These are phyloP conservation scores for Paraescarpia echinospica DNA, from an alignment of 1,140 invertebrate species.

Conservation along the genomic window DNA sequence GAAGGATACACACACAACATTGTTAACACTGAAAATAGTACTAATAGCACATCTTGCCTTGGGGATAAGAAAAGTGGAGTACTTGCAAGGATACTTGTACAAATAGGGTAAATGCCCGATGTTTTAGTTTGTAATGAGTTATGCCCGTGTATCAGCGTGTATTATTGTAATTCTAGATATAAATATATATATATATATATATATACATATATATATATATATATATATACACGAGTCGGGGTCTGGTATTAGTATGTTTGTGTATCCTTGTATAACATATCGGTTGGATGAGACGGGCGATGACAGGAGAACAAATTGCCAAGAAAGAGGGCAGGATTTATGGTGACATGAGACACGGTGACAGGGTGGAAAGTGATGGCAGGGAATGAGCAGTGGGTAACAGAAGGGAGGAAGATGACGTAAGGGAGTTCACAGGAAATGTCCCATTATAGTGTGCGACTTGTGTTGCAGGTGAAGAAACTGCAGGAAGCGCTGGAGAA, in stretches of 20 bases:
- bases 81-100: too few species aligned
- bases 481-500: background rate
- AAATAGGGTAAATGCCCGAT: too few species aligned
- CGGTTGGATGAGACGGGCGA: background rate
- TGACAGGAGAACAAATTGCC: background rate
- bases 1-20: too few species aligned
- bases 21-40: too few species aligned
- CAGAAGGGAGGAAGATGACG: too few species aligned
- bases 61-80: too few species aligned
- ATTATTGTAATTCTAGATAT: too few species aligned
- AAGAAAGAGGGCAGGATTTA: too few species aligned
- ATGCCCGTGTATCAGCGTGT: too few species aligned
- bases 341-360: background rate
- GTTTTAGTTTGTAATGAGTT: too few species aligned
- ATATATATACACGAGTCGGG: background rate
- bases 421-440: background rate
- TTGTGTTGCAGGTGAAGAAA: background rate
- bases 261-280: background rate
- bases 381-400: background rate
- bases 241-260: too few species aligned
- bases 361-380: background rate
- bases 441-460: background rate
- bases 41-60: too few species aligned
- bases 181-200: background rate
- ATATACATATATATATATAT: background rate